Evolutionary conservation across 2,888 invertebrate genomes (phyloP), one percentile per base, ranked within the genome.

Genomic region (Drosophila macrothrix): DNA sequence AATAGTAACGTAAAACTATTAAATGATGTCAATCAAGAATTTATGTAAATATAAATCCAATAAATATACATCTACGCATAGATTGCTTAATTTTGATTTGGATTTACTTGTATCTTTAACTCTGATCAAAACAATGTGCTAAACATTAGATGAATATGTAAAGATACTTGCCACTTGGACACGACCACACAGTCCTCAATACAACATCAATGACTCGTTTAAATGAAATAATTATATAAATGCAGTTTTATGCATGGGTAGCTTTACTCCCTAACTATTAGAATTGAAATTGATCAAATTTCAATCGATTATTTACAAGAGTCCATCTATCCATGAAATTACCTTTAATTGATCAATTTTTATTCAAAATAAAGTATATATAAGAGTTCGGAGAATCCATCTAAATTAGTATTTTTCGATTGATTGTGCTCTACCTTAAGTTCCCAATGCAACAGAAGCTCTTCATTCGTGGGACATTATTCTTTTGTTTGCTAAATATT

Each of bases 291-390:
- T 46, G 9, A 29, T 7, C 4, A 6, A 6, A 28, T 19, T 9
- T 29, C 12, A 52, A 28, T 50, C 29, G 6, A n/a, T n/a, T n/a
- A n/a, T n/a, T n/a, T n/a, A n/a, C n/a, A n/a, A 46, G 16, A 9
- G 46, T 16, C 16, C 12, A n/a, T 4, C 29, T 52, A n/a, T n/a
- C n/a, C 29, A 52, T 52, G n/a, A 52, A 52, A 52, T 52, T 52
- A 52, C 52, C 10, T 29, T 29, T 29, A 29, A 52, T 12, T 52
- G 52, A 28, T 29, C 12, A n/a, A 19, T 29, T 29, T 52, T 6
- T 12, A 29, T 25, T 52, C 28, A 19, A n/a, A n/a, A 29, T 29
- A 28, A 7, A 1, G 52, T 29, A 12, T 52, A 52, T 52, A 52
- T 52, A 52, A 4, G 29, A n/a, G 29, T 29, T 5, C 12, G n/a